These are phyloP conservation scores for Psittacula cyanocephala DNA, from an alignment of 2,113 vertebrate genomes.

Conservation along the genomic window DNA sequence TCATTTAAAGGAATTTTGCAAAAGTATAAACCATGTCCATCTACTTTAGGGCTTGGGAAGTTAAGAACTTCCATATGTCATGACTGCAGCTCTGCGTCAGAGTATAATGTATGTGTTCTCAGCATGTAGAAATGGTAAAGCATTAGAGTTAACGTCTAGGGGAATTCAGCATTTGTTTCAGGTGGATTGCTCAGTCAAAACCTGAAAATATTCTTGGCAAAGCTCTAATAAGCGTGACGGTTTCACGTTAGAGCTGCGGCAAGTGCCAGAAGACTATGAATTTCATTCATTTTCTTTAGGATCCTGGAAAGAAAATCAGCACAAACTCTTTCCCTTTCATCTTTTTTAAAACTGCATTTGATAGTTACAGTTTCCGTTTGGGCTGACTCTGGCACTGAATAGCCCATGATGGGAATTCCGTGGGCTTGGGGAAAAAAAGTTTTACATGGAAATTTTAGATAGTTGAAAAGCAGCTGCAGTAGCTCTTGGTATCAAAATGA, in stretches of 20 bases:
- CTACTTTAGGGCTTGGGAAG: not conserved
- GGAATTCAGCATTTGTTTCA: conserved; percentile 14
- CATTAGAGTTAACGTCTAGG: not conserved
- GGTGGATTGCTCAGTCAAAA: not conserved
- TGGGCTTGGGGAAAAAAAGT: not conserved
- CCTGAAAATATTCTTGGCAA: not conserved
- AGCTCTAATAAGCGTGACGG: not conserved
- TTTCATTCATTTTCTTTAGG: conserved; percentile 19
- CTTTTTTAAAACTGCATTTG: not conserved
- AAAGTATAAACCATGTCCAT: not conserved
- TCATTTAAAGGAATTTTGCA: not conserved
- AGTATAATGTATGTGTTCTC: not conserved
- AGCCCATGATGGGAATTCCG: not conserved
- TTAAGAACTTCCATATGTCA: conserved; percentile 1
- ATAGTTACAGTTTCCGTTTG: not conserved
- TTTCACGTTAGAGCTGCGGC: not conserved
- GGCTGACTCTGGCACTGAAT: not conserved
- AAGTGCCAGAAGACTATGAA: not conserved
- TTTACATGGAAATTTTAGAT: conserved; percentile 7
- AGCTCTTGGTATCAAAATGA: not conserved
- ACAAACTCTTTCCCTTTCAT: not conserved
- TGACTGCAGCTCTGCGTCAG: not conserved
- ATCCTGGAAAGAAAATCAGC: not conserved
- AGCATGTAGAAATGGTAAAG: not conserved
- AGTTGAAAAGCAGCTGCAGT: conserved; percentile 5